Evolutionary conservation across 1,140 invertebrate genomes (phyloP).

Genomic region (Diploscapter pachys): DNA sequence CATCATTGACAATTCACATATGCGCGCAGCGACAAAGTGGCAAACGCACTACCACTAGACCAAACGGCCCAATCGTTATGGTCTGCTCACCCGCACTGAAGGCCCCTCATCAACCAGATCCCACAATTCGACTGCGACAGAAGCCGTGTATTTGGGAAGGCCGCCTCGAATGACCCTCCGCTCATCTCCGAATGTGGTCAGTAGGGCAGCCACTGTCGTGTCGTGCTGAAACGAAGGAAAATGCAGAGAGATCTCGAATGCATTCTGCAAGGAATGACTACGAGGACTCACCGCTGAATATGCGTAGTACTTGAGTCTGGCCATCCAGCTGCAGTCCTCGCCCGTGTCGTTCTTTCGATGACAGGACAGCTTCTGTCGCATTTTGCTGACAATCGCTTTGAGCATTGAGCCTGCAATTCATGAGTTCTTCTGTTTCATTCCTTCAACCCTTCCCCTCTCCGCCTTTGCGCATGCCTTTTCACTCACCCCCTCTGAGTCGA

Average conservation of each 20-base stretch:
- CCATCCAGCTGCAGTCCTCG: slow-evolving; percentile 42
- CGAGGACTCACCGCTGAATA: slow-evolving; percentile 44
- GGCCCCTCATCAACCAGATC: slow-evolving; percentile 38
- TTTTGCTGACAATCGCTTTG: slow-evolving; percentile 40
- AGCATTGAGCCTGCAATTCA: slow-evolving; percentile 26
- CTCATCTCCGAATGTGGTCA: slow-evolving; percentile 49
- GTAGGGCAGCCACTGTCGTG: slow-evolving; percentile 46
- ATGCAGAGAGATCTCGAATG: not conserved
- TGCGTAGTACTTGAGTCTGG: slow-evolving; percentile 48
- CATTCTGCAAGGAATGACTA: too few relatives aligned
- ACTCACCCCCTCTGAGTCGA: slow-evolving; percentile 37
- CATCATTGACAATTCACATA: too few relatives aligned
- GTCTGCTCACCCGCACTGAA: slow-evolving; percentile 36
- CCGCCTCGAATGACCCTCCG: slow-evolving; percentile 46
- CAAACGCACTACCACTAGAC: not conserved
- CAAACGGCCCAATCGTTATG: not conserved
- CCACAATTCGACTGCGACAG: slow-evolving; percentile 47
- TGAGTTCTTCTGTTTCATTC: too few relatives aligned
- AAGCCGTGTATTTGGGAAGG: slow-evolving; percentile 50
- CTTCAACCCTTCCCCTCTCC: too few relatives aligned
- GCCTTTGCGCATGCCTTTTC: too few relatives aligned
- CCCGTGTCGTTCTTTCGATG: slow-evolving; percentile 9
- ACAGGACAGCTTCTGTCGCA: slow-evolving; percentile 39
- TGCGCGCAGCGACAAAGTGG: too few relatives aligned
- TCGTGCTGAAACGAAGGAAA: slow-evolving; percentile 44